Evolutionary conservation across 2,797 vertebrate genomes (phyloP), one percentile per base, ranked within the genome.

Genomic region (Novumbra hubbsi): DNA sequence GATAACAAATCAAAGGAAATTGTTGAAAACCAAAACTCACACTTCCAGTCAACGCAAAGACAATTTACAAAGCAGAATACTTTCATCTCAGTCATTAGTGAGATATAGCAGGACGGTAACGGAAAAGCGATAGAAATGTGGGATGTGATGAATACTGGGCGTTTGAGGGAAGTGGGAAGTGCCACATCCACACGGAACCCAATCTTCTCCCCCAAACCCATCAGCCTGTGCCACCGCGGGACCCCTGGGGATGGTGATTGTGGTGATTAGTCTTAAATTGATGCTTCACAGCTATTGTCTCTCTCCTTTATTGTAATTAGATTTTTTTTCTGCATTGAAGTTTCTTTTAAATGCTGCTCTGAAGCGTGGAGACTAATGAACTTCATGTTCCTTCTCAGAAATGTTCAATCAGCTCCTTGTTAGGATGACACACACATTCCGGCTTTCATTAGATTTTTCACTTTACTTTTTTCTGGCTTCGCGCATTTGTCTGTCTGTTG

Each of bases 101-200:
- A 76, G 24, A 17, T 38, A 55, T 41, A 76, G 62, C 66, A 48
- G 16, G 34, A 49, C 60, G 50, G 19, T 32, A 71, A 60, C 28
- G 2, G 8, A 60, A 49, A 27, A 8, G 38, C 34, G n/a, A 57
- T 60, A 48, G 62, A 32, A 45, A 45, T 28, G 15, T 63, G 32
- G 12, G 28, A 9, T 57, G 55, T 12, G 24, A 68, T 15, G 60
- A 74, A 28, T 60, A 60, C 3, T 12, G 55, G 57, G 92, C 93
- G 90, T 94, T 94, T 95, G 94, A 93, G 93, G 91, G 92, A 92
- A 94, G 94, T 94, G 88, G 27, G 92, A 93, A 92, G 91, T 92
- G 93, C 82, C 78, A 78, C 32, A 76, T 74, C 64, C 52, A 65
- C 76, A 77, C 72, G 72, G 84, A 80, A 87, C 74, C 75, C 76